Percentiles rank a stretch among this genome's conserved stretches.
These are phyloP conservation scores for Hecatera dysodea DNA, from an alignment of 2,888 invertebrate species.

Conservation along the genomic window DNA sequence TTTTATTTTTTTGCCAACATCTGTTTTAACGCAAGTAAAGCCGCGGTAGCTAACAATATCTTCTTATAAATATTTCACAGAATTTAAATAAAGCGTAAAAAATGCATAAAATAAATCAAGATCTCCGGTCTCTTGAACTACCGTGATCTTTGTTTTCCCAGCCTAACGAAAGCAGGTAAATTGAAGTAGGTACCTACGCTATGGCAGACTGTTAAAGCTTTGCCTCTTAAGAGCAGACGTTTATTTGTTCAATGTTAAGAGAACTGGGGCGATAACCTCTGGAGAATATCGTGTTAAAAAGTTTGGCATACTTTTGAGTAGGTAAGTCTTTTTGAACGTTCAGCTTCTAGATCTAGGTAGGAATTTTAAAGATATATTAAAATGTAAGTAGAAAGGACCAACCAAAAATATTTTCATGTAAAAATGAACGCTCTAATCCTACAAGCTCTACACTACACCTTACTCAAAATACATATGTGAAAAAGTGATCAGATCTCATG, in stretches of 20 bases:
- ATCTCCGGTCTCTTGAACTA: conserved; percentile 34
- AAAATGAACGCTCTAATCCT: no score
- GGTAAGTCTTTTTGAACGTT: neutral
- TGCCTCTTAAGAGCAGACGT: conserved; percentile 20
- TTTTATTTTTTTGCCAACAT: no score
- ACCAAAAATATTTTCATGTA: no score
- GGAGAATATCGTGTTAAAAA: neutral
- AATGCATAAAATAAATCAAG: neutral
- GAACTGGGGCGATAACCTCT: conserved; percentile 20
- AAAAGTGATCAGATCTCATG: no score
- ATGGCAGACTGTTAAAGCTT: conserved; percentile 28
- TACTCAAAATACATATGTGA: no score
- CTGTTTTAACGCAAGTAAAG: no score
- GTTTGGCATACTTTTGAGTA: neutral
- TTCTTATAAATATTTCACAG: no score
- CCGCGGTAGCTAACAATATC: no score
- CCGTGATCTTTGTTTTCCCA: conserved; percentile 35
- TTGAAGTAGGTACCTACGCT: conserved; percentile 32
- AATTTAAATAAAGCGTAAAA: no score
- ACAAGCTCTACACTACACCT: no score
- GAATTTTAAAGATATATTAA: neutral
- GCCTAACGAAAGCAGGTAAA: conserved; percentile 42
- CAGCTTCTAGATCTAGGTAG: neutral
- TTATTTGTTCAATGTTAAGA: conserved; percentile 54
- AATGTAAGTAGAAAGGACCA: neutral